These are phyloP conservation scores for Cydia strobilella DNA, from an alignment of 1,140 invertebrate species.

Conservation along the genomic window DNA sequence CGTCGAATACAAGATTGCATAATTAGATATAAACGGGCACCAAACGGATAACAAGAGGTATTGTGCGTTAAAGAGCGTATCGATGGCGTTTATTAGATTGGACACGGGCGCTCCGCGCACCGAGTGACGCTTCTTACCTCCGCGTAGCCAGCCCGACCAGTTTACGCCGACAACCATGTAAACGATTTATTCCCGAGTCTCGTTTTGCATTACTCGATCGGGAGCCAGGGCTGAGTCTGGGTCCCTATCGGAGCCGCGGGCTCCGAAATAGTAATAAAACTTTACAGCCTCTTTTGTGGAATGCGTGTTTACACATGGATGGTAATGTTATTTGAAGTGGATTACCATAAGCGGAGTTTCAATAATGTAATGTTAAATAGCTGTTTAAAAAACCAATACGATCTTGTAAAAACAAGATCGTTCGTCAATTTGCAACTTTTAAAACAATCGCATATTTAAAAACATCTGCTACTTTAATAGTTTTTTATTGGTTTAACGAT, in stretches of 20 bases:
- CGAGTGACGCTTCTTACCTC: conserved; percentile 55
- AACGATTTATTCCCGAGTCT: conserved; percentile 76
- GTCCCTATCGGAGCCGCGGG: conserved; percentile 30
- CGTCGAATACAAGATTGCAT: background rate
- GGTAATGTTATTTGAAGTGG: conserved; percentile 10
- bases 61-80: conserved; percentile 24
- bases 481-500: too few relatives aligned
- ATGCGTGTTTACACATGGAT: conserved; percentile 24
- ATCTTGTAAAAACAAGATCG: conserved; percentile 6
- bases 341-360: background rate
- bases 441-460: too few relatives aligned
- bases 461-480: too few relatives aligned
- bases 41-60: conserved; percentile 21
- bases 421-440: too few relatives aligned
- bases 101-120: conserved; percentile 16
- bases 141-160: conserved; percentile 64
- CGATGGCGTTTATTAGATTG: conserved; percentile 24
- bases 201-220: conserved; percentile 77
- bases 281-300: conserved; percentile 32
- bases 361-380: background rate
- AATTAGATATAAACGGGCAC: conserved; percentile 4
- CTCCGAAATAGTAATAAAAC: conserved; percentile 29
- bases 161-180: conserved; percentile 79
- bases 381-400: background rate
- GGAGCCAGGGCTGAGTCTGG: conserved; percentile 62